Percentiles rank a stretch among this genome's conserved stretches.
Evolutionary conservation across 2,797 vertebrate species (phyloP).

Genomic region (Peromyscus eremicus): DNA sequence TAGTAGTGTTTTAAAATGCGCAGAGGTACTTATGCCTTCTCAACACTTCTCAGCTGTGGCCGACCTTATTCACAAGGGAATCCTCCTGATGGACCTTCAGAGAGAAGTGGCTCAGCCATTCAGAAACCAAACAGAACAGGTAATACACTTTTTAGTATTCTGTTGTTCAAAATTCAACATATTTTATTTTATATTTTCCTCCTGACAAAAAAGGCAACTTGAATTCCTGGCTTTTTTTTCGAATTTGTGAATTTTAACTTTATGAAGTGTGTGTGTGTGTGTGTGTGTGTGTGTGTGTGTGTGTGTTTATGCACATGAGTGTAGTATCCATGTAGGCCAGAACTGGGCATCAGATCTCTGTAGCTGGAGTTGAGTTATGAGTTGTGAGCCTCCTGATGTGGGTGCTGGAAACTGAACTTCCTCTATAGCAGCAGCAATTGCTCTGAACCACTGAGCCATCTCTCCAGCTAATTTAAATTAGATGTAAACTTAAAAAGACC

Average conservation of each 20-base stretch:
- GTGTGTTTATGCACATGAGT: not conserved
- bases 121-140: constrained; percentile 91
- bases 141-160: constrained; percentile 81
- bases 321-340: not conserved
- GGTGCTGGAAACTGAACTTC: not conserved
- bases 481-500: not conserved
- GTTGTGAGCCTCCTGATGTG: not conserved
- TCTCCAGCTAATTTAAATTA: not conserved
- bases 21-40: not conserved
- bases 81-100: constrained; percentile 90
- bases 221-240: not conserved
- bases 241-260: not conserved
- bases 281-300: not conserved
- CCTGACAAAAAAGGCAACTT: not conserved
- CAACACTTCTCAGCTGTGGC: constrained; percentile 93
- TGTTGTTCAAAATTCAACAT: not conserved
- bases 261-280: not conserved
- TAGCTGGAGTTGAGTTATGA: not conserved
- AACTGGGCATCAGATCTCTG: not conserved
- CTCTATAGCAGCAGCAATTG: not conserved
- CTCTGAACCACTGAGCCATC: not conserved
- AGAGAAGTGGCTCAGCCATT: constrained; percentile 87
- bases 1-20: not conserved
- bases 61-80: constrained; percentile 93
- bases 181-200: not conserved